Base-by-base conservation (phyloP, 2,888 invertebrate genomes). In the Seira ritae region DNA sequence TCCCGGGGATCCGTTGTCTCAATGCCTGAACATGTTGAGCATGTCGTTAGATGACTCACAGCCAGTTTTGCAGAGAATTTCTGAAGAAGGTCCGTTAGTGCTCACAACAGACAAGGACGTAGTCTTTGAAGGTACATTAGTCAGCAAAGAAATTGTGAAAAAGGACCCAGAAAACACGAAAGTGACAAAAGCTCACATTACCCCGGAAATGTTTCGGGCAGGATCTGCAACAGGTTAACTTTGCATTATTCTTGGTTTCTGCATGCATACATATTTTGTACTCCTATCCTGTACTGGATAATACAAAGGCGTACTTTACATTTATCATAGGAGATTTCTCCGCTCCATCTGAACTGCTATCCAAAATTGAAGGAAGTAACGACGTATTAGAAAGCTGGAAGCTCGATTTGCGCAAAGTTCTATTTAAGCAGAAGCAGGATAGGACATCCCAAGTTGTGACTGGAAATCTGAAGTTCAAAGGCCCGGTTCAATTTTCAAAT, bases 1-100 rank as follows among this genome's bases (percentile, higher is more conserved):
- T 15, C 2, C 81, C 17, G 86, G 85, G 3, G 84, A 86, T 50
- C 77, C 72, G 22, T 22, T 88, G 6, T 71, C 85, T 0, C 68
- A 71, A 67, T 88, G 88, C 71, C 22, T 87, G 22, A 19, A 70
- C 10, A 23, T n/a, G 0, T 68, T 87, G 12, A 75, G 73, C 60
- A 55, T 37, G 19, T 42, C 68, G 0, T 42, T 87, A n/a, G 46
- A 80, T n/a, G 22, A 69, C 15, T 70, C 74, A 19, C 42, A 85
- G 65, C 84, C 84, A 3, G 65, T 22, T 19, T 22, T 87, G 4
- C 2, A 31, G 0, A 75, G 71, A n/a, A 75, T 81, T 22, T 42
- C 31, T 3, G 46, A 50, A 50, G 71, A 74, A 22, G 76, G 74
- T 46, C 55, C 42, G 3, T 68, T 55, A 4, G 76, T 88, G 2